Evolutionary conservation across 2,888 invertebrate species (phyloP).

Genomic region (Bursaphelenchus okinawaensis): DNA sequence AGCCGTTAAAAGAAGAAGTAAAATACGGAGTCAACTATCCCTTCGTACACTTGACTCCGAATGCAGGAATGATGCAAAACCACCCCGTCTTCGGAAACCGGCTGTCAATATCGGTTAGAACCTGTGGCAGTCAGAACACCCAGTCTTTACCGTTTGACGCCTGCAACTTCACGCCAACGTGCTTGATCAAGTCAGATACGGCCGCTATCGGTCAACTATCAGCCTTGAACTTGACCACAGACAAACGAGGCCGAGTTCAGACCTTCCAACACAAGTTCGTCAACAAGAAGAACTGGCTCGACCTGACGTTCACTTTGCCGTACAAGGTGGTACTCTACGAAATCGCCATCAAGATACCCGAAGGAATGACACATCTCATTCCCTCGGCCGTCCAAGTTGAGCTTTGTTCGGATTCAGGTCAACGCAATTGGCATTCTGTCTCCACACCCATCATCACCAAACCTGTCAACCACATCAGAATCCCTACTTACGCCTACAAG

Average conservation of each 20-base stretch:
- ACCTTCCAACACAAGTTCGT: conserved; percentile 96
- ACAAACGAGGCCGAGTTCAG: background rate
- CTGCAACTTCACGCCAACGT: conserved; percentile 83
- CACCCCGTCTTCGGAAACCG: background rate
- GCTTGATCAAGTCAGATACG: conserved; percentile 66
- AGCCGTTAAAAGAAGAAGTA: background rate
- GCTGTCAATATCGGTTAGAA: conserved; percentile 13
- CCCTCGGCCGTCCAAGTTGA: conserved; percentile 56
- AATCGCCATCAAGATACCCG: conserved; percentile 67
- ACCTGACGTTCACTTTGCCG: conserved; percentile 73
- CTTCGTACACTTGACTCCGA: background rate
- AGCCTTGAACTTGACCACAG: background rate
- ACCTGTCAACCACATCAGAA: conserved; percentile 21
- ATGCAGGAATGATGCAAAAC: background rate
- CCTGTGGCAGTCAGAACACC: conserved; percentile 18
- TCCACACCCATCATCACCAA: conserved; percentile 21
- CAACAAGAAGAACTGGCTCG: conserved; percentile 77
- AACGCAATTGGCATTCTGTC: conserved; percentile 17
- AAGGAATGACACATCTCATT: conserved; percentile 68
- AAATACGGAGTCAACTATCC: background rate
- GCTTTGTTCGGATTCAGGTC: conserved; percentile 28
- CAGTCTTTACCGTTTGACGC: conserved; percentile 62
- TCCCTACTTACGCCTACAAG: conserved; percentile 20
- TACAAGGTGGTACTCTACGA: conserved; percentile 81
- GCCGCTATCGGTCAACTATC: background rate